Evolutionary conservation across 2,113 vertebrate species (phyloP).

Genomic region (Hippopotamus amphibius): DNA sequence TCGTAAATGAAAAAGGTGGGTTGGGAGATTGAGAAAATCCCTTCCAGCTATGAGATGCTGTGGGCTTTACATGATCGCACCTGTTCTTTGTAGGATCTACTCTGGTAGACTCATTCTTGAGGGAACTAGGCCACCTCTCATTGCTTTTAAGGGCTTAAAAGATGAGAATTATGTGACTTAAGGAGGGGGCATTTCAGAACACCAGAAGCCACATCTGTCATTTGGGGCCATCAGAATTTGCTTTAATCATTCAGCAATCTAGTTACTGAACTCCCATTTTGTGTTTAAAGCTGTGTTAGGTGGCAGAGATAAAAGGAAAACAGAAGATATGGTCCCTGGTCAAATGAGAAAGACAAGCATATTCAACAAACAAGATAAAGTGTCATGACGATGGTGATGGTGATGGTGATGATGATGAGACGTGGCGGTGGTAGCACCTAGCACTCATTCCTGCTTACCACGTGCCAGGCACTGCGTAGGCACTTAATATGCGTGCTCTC

Average conservation of each 20-base stretch:
- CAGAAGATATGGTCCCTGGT: background rate
- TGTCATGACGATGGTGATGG: background rate
- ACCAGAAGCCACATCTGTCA: background rate
- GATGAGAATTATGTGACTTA: background rate
- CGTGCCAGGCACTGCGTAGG: background rate
- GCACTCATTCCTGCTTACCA: background rate
- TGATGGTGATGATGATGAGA: background rate
- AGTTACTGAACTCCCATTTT: background rate
- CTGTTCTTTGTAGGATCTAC: background rate
- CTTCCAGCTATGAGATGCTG: background rate
- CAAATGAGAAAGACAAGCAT: background rate
- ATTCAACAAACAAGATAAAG: background rate
- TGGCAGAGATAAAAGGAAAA: background rate
- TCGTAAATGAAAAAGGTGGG: background rate
- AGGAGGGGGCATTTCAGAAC: background rate
- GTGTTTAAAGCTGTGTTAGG: background rate
- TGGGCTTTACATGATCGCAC: background rate
- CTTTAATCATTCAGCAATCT: background rate
- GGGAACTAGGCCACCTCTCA: background rate
- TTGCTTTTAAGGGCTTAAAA: background rate
- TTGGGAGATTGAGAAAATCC: background rate
- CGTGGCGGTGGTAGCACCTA: background rate
- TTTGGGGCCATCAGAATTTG: background rate
- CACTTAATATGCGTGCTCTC: background rate
- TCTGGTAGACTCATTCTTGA: background rate